Conservation (phyloP, 2,888 invertebrate genomes). For the Thera britannica region DNA sequence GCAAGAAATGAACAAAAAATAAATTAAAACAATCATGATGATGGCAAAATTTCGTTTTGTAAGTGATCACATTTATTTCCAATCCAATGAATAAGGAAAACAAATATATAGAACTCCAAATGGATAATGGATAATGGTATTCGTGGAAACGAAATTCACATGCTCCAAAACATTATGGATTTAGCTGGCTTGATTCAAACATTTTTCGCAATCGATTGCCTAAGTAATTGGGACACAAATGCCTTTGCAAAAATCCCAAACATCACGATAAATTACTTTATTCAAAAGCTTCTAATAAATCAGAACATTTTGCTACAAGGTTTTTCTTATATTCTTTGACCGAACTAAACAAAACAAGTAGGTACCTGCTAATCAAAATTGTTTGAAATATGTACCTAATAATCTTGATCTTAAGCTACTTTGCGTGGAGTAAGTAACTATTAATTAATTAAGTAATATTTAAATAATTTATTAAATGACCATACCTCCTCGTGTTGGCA, state of each 20-base stretch:
- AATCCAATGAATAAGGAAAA: constrained; percentile 56
- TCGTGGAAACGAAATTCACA: constrained; percentile 38
- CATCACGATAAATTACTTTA: constrained; percentile 1
- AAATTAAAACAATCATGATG: constrained; percentile 75
- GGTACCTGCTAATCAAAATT: background rate
- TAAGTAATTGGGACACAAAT: constrained; percentile 12
- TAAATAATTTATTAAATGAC: background rate
- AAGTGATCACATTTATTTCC: constrained; percentile 57
- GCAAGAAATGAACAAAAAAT: constrained; percentile 82
- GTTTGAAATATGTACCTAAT: background rate
- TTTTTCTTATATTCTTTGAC: background rate
- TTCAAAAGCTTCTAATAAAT: constrained; percentile 11
- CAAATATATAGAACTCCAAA: constrained; percentile 32
- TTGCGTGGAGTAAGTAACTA: background rate
- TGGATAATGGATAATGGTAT: constrained; percentile 35
- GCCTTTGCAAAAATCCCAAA: constrained; percentile 12
- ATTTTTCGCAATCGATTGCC: constrained; percentile 26
- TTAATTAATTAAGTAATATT: no score
- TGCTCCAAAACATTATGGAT: constrained; percentile 40
- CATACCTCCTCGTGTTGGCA: constrained; percentile 75
- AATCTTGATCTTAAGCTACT: background rate
- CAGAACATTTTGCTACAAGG: background rate
- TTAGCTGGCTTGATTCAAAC: constrained; percentile 39
- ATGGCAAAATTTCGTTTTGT: constrained; percentile 62
- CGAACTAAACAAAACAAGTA: background rate